Evolutionary conservation across 1,140 invertebrate genomes (phyloP).

Genomic region (Neodiprion virginianus): DNA sequence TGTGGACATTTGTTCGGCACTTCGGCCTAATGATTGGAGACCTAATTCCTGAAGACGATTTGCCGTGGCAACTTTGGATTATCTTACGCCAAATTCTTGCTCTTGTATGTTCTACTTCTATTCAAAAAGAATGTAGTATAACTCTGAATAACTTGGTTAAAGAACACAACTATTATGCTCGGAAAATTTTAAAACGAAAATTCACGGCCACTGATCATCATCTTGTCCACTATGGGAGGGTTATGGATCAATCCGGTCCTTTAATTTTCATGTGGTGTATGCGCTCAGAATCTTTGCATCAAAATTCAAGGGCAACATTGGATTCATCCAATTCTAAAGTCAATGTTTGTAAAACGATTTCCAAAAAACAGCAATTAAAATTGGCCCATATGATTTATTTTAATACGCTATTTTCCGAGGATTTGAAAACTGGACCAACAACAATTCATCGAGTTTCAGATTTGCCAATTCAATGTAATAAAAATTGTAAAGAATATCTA

Average conservation of each 20-base stretch:
- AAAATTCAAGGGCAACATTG: conserved; percentile 26
- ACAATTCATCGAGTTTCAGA: no score
- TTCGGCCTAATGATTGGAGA: conserved; percentile 33
- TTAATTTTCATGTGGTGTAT: conserved; percentile 26
- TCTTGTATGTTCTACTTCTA: conserved; percentile 27
- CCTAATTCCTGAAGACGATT: conserved; percentile 27
- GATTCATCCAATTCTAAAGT: conserved; percentile 28
- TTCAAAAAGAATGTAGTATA: conserved; percentile 13
- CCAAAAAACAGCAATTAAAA: conserved; percentile 34
- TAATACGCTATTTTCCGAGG: no score
- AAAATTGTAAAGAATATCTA: no score
- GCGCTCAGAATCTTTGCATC: conserved; percentile 33
- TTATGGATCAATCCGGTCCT: conserved; percentile 31
- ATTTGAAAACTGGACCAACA: no score
- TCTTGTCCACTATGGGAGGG: conserved; percentile 25
- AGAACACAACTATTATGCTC: conserved; percentile 19
- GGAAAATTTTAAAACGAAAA: conserved; percentile 10
- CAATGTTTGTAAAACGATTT: conserved; percentile 29
- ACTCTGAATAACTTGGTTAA: conserved; percentile 20
- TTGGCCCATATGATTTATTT: no score
- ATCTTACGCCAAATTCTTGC: conserved; percentile 31
- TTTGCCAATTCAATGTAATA: no score
- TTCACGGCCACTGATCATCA: conserved; percentile 32
- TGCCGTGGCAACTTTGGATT: conserved; percentile 31
- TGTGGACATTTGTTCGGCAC: conserved; percentile 31